phyloP scores from a whole-genome alignment of 2,797 vertebrate species.

The Lates japonicus region DNA sequence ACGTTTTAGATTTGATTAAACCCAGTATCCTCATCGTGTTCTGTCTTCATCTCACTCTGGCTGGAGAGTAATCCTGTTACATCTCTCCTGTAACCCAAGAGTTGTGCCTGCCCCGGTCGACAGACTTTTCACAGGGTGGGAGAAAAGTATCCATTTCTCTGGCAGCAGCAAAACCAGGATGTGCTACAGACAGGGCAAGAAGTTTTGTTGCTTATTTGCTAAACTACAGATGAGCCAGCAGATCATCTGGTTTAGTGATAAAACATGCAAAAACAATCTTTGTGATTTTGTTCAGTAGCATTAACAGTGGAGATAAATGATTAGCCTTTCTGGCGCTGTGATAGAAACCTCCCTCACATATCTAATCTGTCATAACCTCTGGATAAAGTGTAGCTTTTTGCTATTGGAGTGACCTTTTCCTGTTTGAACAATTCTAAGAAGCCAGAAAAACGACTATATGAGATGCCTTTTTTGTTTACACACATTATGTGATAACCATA shows the following conservation, averaged over 20 bases:
- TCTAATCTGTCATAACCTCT: slow-evolving; percentile 22
- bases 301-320: background rate
- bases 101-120: slow-evolving; percentile 2
- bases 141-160: slow-evolving; percentile 5
- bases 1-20: background rate
- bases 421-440: slow-evolving; percentile 32
- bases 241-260: slow-evolving; percentile 14
- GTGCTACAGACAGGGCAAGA: background rate
- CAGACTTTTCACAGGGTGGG: slow-evolving; percentile 11
- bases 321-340: slow-evolving; percentile 11
- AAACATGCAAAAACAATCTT: background rate
- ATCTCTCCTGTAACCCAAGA: slow-evolving; percentile 11
- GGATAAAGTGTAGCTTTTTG: slow-evolving; percentile 33
- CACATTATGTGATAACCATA: slow-evolving; percentile 50
- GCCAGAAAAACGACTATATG: slow-evolving; percentile 18
- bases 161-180: background rate
- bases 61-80: background rate
- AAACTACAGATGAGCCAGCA: slow-evolving; percentile 19
- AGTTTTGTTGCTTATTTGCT: slow-evolving; percentile 8
- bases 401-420: slow-evolving; percentile 30
- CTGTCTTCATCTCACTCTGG: slow-evolving; percentile 8
- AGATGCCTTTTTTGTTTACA: slow-evolving; percentile 42
- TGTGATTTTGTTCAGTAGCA: slow-evolving; percentile 5
- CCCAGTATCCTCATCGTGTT: background rate
- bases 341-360: slow-evolving; percentile 9